A percentile compares a stretch with the other conserved stretches of the same genome.
Conservation (phyloP, 2,113 vertebrate genomes). For the Malurus elegans region DNA sequence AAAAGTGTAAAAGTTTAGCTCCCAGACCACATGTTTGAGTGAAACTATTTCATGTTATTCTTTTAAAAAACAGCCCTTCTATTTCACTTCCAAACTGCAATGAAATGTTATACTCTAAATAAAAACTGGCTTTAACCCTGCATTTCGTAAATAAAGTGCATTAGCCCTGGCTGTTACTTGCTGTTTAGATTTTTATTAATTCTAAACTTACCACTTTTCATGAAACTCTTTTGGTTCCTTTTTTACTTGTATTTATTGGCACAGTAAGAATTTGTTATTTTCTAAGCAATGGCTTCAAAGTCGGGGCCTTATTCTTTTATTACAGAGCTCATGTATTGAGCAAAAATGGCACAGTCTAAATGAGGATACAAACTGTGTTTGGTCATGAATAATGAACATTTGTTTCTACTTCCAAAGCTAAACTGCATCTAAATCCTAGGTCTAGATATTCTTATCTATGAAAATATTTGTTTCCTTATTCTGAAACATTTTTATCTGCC, state of each 20-base stretch:
- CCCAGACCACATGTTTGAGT: not conserved
- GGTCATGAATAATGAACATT: not conserved
- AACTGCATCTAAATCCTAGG: not conserved
- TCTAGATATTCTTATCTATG: not conserved
- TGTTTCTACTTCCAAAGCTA: not conserved
- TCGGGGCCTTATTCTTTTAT: not conserved
- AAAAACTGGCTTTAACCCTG: not conserved
- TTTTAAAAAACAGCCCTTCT: not conserved
- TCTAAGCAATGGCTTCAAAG: not conserved
- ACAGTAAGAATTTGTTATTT: not conserved
- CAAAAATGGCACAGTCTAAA: not conserved
- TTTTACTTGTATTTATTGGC: not conserved
- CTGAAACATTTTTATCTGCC: not conserved
- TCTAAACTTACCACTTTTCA: not conserved
- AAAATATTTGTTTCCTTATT: not conserved
- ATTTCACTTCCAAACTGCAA: not conserved
- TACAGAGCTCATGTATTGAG: not conserved
- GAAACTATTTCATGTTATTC: not conserved
- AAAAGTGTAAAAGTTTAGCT: not conserved
- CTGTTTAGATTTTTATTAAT: not conserved
- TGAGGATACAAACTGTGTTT: not conserved
- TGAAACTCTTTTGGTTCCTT: not conserved
- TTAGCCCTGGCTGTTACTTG: not conserved
- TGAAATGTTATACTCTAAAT: not conserved
- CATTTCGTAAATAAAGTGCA: not conserved